Conservation (phyloP, 2,888 invertebrate species). For the Ommatoiulus sabulosus region DNA sequence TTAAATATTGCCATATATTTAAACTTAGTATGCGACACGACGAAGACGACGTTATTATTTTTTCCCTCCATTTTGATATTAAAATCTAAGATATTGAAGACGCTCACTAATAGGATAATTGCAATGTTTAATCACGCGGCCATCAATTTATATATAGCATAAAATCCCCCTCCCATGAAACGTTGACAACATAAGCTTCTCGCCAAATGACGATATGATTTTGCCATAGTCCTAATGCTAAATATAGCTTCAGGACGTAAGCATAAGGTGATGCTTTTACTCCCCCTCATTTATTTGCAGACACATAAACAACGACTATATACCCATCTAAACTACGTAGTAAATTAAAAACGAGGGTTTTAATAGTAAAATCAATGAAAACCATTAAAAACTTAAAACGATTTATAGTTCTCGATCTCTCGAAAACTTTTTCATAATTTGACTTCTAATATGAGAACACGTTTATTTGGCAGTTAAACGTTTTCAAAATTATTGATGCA, state of each 20-base stretch:
- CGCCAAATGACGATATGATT: not conserved
- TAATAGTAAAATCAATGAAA: constrained; percentile 7
- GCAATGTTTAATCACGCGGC: constrained; percentile 5
- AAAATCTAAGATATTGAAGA: constrained; percentile 2
- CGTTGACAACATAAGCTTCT: constrained; percentile 16
- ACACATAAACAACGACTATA: not conserved
- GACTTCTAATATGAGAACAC: too few relatives aligned
- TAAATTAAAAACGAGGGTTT: not conserved
- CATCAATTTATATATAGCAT: not conserved
- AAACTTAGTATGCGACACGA: not conserved
- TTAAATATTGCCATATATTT: too few relatives aligned
- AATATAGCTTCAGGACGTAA: not conserved
- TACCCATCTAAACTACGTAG: not conserved
- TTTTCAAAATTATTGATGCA: too few relatives aligned
- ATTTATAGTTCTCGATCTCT: not conserved
- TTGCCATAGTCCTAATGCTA: not conserved
- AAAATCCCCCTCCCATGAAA: not conserved
- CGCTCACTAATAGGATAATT: not conserved
- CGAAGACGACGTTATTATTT: not conserved
- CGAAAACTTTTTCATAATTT: not conserved
- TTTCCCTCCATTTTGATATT: not conserved
- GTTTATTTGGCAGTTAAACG: too few relatives aligned
- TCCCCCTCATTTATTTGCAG: constrained; percentile 35
- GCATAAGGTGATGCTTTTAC: not conserved
- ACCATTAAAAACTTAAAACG: not conserved